A percentile compares a stretch with the other conserved stretches of the same genome.
Evolutionary conservation across 2,113 vertebrate genomes (phyloP).

Genomic region (Dermatemys mawii): DNA sequence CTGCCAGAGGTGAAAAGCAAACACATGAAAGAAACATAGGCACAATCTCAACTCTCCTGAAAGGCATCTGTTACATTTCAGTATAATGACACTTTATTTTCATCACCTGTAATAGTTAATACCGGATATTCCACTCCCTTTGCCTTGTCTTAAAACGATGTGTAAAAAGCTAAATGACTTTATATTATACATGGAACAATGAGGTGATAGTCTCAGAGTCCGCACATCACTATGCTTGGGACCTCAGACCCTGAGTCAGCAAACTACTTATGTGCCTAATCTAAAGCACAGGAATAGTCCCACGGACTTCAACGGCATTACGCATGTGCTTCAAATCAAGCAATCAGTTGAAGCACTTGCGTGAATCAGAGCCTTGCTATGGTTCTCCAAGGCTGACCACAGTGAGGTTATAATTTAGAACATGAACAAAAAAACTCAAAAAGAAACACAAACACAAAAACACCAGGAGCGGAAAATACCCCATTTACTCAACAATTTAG

Average conservation of each 20-base stretch:
- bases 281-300: neutral
- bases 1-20: constrained; percentile 24
- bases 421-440: neutral
- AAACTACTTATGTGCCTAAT: constrained; percentile 13
- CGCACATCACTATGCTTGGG: neutral
- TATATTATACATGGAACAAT: neutral
- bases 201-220: constrained; percentile 7
- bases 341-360: neutral
- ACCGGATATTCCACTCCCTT: neutral
- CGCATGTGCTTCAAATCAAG: neutral
- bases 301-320: neutral
- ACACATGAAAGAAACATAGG: constrained; percentile 41
- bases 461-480: neutral
- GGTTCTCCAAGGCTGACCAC: rapidly evolving
- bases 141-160: constrained; percentile 24
- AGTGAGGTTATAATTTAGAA: rapidly evolving
- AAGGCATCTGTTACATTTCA: constrained; percentile 55
- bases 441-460: no score
- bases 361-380: neutral
- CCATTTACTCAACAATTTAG: neutral
- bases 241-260: neutral
- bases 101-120: constrained; percentile 32
- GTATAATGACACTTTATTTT: constrained; percentile 50
- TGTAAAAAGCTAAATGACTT: neutral
- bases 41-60: constrained; percentile 47